phyloP scores from a whole-genome alignment of 2,797 vertebrate species.

The Chiroxiphia lanceolata region DNA sequence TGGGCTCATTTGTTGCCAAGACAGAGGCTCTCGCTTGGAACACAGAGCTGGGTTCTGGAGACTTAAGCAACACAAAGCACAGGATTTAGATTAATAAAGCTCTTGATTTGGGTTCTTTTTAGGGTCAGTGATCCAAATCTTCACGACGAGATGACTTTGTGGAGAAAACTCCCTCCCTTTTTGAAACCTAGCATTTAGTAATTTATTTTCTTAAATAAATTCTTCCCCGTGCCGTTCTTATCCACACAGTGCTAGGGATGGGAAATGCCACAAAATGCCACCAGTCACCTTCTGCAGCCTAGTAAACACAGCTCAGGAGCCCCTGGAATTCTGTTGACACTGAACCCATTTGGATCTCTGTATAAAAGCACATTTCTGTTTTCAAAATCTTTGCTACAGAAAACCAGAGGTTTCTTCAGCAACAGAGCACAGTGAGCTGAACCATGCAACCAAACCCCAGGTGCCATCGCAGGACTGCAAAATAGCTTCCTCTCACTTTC shows the following conservation, averaged over 20 bases:
- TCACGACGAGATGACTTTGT: neutral
- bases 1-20: conserved; percentile 16
- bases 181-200: neutral
- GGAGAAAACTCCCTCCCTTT: neutral
- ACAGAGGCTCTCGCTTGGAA: neutral
- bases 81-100: neutral
- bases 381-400: neutral
- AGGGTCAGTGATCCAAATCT: neutral
- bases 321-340: neutral
- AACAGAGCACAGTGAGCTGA: neutral
- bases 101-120: neutral
- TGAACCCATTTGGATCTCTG: neutral
- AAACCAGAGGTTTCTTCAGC: neutral
- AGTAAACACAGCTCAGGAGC: neutral
- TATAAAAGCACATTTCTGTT: neutral
- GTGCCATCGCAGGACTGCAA: neutral
- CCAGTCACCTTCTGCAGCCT: neutral
- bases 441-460: neutral
- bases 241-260: neutral
- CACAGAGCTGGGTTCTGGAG: neutral
- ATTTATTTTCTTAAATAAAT: neutral
- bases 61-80: neutral
- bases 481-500: neutral
- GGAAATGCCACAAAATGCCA: neutral
- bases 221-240: neutral